Base-by-base conservation (phyloP, 2,888 invertebrate species). In the Protonemura montana region DNA sequence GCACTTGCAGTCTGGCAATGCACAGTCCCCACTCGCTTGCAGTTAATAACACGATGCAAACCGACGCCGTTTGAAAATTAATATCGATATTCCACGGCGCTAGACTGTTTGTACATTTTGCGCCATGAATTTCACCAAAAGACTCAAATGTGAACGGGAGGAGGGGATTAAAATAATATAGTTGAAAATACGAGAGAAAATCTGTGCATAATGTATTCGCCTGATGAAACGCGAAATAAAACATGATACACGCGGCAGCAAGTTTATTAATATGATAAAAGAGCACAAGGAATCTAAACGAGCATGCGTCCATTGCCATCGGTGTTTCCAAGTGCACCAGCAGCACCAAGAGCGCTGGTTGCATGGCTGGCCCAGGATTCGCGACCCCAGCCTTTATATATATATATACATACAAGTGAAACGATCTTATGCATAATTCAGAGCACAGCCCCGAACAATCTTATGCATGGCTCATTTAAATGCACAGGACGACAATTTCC, bases 351-450 rank as follows among this genome's bases (percentile, higher is more conserved):
- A n/a, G 30, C 28, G 80, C 27, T 80, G 80, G 80, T 27, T 27
- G 27, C 80, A 81, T 21, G 59, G 59, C 13, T 59, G 59, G 59
- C 59, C 59, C 13, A 10, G 59, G 59, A 59, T 59, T 59, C 59
- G 59, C 81, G 81, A 25, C 25, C 29, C 27, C 29, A 81, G 29
- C 81, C 30, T 81, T 81, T 81, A 16, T 78, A 29, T 27, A n/a
- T 78, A n/a, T 16, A 30, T 81, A 16, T 78, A 29, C 10, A n/a
- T 78, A n/a, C 28, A 30, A 81, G 81, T 30, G 27, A 81, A n/a
- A 81, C 30, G 84, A 84, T 16, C 84, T 84, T 59, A 42, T 84
- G 59, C 84, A 84, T 84, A 76, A 84, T 84, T 84, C 84, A 84
- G 26, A 13, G 27, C 84, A 28, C 84, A 26, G 59, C 76, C 84